Base-by-base conservation (phyloP, 2,888 invertebrate genomes). In the Hirtodrosophila confusa region DNA sequence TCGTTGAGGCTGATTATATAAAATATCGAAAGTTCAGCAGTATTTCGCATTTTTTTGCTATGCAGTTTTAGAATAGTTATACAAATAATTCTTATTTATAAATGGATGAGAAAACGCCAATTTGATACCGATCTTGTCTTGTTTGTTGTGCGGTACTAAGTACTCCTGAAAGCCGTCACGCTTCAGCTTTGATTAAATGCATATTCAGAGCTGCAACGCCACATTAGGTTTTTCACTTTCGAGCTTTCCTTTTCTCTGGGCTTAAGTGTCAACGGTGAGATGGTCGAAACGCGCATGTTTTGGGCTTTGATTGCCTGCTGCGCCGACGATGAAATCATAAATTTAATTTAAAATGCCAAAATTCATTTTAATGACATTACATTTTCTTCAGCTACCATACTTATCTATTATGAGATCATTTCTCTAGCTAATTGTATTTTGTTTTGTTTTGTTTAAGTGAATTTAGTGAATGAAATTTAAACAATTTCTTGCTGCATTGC, bases 391-490 rank as follows among this genome's bases (percentile, higher is more conserved):
- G 33, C 51, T 48, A 60, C 48, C 54, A 56, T 66, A 64, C 55
- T 56, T 74, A 60, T 68, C 75, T 70, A 60, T 69, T 84, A 68
- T 72, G 58, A 60, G 63, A 69, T 69, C 54, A 64, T 76, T 76
- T 74, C 63, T 55, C 65, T 65, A 49, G n/a, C 33, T 62, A n/a
- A 23, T 12, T 54, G 27, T 40, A 6, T 39, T 48, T 50, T 60
- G 5, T 56, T 45, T 45, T 37, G 10, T 12, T 51, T 53, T 39
- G 11, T 24, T 65, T 71, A 58, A 40, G 60, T 69, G 58, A 54
- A 61, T 68, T 84, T 65, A 63, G 62, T 78, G 66, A 80, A 67
- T 80, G 67, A 78, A 78, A 72, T 31, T 27, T 27, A 27, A 35
- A n/a, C 55, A 62, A 36, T 63, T 74, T 68, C 55, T 50, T 54